Evolutionary conservation across 2,797 vertebrate species (phyloP), one percentile per base, ranked within the genome.

Genomic region (Cichlasoma orientale): DNA sequence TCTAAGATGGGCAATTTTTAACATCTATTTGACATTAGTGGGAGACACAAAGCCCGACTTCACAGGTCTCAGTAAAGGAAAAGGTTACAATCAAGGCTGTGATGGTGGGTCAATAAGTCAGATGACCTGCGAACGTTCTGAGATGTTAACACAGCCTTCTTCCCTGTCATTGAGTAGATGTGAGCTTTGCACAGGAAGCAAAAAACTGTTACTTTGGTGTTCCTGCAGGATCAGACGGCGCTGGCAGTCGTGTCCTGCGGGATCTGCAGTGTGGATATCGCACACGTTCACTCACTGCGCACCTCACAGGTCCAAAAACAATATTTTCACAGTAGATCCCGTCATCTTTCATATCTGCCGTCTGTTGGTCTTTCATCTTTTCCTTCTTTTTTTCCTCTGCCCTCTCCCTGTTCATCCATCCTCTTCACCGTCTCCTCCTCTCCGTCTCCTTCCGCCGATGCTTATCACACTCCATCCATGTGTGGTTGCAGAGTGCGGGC

Each of bases 381-480:
- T 52, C 27, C 52, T 14, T 27, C 29, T 31, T 29, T 52, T 27
- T 33, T 78, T n/a, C 27, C 31, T 41, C 52, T 5, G n/a, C 18
- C 66, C 56, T 68, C 52, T 33, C 38, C 56, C 41, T 55, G 57
- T 25, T 70, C 55, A 0, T 29, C 21, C 50, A 31, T 69, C 53
- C n/a, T 52, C 29, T 23, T 72, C 23, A 3, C 61, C 9, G 29
- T 69, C 71, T 77, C 58, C 54, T 57, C 29, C 36, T 53, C 19
- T 54, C 54, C 38, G 66, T 66, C 56, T 19, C 19, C 50, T 79
- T 81, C 72, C 2, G 25, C 53, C 66, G 81, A 86, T 86, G 77
- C 74, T 84, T 78, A 87, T 90, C 85, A 53, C 25, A 7, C 29
- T 83, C 33, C 29, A n/a, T 78, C 74, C 31, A 3, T 61, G 56